phyloP scores from a whole-genome alignment of 2,113 vertebrate species.

The Motacilla alba region DNA sequence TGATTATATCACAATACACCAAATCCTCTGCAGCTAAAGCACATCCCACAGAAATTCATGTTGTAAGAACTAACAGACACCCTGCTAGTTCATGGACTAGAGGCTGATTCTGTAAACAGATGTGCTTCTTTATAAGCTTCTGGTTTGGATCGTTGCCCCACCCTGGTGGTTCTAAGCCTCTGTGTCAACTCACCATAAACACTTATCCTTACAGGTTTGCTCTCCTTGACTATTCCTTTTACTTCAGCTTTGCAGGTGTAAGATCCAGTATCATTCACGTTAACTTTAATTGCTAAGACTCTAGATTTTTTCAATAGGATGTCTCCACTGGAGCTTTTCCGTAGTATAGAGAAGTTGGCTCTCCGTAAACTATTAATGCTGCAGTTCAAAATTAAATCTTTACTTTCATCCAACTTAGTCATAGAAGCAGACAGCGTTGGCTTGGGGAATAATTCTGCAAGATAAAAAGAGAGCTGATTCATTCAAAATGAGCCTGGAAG shows the following conservation, averaged over 20 bases:
- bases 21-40: background rate
- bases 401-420: conserved; percentile 44
- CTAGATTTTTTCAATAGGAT: background rate
- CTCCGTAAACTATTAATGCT: background rate
- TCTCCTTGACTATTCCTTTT: conserved; percentile 63
- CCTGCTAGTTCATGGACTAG: background rate
- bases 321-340: background rate
- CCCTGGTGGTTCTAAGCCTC: background rate
- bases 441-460: conserved; percentile 63
- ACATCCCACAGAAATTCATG: background rate
- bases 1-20: background rate
- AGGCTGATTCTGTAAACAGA: background rate
- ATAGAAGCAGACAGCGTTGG: conserved; percentile 17
- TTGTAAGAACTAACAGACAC: background rate
- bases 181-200: conserved; percentile 65
- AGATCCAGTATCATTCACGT: conserved; percentile 39
- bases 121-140: background rate
- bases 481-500: background rate
- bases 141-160: background rate
- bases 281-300: background rate
- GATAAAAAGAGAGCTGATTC: background rate
- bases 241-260: conserved; percentile 61
- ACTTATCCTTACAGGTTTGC: conserved; percentile 29
- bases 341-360: conserved; percentile 38
- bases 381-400: conserved; percentile 7